phyloP scores from a whole-genome alignment of 1,140 invertebrate genomes.

The Drosophila sulfurigaster region DNA sequence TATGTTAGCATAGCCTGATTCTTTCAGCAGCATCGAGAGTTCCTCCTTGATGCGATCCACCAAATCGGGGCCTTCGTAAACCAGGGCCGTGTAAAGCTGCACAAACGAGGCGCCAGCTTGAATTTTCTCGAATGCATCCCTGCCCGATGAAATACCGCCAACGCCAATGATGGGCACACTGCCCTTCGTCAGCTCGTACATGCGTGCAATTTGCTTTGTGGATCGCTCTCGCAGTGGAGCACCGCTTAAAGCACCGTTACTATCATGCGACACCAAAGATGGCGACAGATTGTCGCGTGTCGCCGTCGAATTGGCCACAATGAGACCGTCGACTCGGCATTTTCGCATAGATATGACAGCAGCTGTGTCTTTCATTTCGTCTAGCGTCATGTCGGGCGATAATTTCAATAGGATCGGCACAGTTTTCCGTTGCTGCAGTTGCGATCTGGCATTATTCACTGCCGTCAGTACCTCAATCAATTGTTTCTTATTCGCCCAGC shows the following conservation, averaged over 20 bases:
- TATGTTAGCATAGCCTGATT: constrained; percentile 86
- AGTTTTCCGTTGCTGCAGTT: neutral
- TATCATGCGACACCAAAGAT: neutral
- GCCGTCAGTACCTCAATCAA: constrained; percentile 1
- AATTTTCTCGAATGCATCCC: constrained; percentile 96
- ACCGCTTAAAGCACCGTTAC: constrained; percentile 89
- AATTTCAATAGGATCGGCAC: constrained; percentile 8
- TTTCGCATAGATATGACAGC: neutral
- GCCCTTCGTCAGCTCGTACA: constrained; percentile 94
- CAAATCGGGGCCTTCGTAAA: constrained; percentile 93
- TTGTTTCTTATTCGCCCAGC: neutral
- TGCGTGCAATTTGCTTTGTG: constrained; percentile 93
- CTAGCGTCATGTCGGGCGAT: constrained; percentile 4
- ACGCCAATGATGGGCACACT: constrained; percentile 91
- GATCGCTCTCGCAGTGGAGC: constrained; percentile 92
- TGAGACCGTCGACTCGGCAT: constrained; percentile 6
- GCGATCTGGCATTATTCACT: neutral
- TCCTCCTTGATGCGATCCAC: constrained; percentile 92
- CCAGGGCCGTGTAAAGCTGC: constrained; percentile 95
- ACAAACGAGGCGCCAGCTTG: constrained; percentile 94
- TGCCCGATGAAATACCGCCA: constrained; percentile 92
- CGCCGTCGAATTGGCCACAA: constrained; percentile 5
- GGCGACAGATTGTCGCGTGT: neutral
- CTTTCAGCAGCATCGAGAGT: constrained; percentile 88
- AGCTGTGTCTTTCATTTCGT: constrained; percentile 3